Base-by-base conservation (phyloP, 2,888 invertebrate genomes). In the Lamellibrachia satsuma region DNA sequence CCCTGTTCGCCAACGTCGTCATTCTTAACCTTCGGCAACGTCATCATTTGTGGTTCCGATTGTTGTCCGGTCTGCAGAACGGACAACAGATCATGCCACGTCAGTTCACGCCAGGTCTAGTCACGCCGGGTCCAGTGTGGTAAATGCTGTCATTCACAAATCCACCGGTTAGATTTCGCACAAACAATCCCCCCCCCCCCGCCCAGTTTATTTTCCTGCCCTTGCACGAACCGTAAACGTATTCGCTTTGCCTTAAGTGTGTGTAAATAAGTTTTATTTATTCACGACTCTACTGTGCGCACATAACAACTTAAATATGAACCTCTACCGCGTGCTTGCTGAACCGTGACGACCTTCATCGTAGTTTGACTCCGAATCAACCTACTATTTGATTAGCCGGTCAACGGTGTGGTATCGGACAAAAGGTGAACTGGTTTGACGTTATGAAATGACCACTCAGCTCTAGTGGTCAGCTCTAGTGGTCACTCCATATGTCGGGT, bases 381-480 rank as follows among this genome's bases (percentile, higher is more conserved):
- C 75, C 75, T 75, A 75, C 75, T 75, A 75, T 75, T 75, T 75
- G 75, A 75, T 75, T 75, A 75, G 75, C 75, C 75, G 75, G 75
- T 75, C 75, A 15, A 75, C 75, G 75, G 15, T 6, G 75, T 22
- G 75, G 6, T 15, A 75, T 22, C 75, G 75, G 75, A 75, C 75
- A 75, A 75, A 75, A 75, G 75, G 75, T 75, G 75, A 75, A 75
- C 75, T 6, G 75, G 22, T n/a, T 75, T n/a, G 75, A 15, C 15
- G 75, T 6, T 75, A 75, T n/a, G 75, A 75, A 75, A 11, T 75
- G 75, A 75, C 75, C 75, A 75, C 75, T 22, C 75, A 6, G 75
- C 6, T n/a, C n/a, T 75, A 22, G n/a, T 75, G 75, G 75, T 22
- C 75, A n/a, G 75, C n/a, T n/a, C n/a, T 75, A 22, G 75, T 75